Base-by-base conservation (phyloP, 2,113 vertebrate genomes). In the Bostrychus sinensis region DNA sequence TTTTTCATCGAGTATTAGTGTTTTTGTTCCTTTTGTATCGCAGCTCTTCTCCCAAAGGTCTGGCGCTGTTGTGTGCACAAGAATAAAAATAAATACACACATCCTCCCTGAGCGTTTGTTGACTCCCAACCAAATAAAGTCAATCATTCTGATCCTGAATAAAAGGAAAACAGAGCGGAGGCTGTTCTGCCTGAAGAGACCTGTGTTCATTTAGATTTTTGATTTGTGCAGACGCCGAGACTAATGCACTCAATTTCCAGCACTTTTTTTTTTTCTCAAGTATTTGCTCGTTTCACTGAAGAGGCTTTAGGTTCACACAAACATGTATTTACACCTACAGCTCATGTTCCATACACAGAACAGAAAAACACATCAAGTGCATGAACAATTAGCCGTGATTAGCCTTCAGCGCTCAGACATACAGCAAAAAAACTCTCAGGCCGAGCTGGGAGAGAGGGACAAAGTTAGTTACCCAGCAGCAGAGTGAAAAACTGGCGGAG, bases 91-190 rank as follows among this genome's bases (percentile, higher is more conserved):
- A 48, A 80, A 78, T 57, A 62, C 26, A 57, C 69, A 66, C 57
- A 57, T 64, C 58, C 57, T 76, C 62, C 53, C 62, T 56, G 56
- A 85, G 71, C 62, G 43, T 70, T 78, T 81, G 77, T 73, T 80
- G 77, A 74, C 72, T 72, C 63, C 54, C 38, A 16, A 41, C 56
- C n/a, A 41, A 38, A 20, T 25, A 36, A 55, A 59, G 59, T 56
- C 62, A 77, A 70, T 76, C 37, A 75, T 65, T 70, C 11, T 0
- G 26, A 71, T 34, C 50, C 58, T 67, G 14, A 8, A n/a, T 56
- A 22, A 25, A 58, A 73, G 45, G 57, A 41, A 54, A 67, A 46
- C 34, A 75, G 37, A 66, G 34, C 38, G 25, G 8, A 7, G 71
- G 56, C 19, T 9, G 9, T 56, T 55, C 64, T 72, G 48, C 32